Base-by-base conservation (phyloP, 2,888 invertebrate genomes). In the Eristalis tenax region DNA sequence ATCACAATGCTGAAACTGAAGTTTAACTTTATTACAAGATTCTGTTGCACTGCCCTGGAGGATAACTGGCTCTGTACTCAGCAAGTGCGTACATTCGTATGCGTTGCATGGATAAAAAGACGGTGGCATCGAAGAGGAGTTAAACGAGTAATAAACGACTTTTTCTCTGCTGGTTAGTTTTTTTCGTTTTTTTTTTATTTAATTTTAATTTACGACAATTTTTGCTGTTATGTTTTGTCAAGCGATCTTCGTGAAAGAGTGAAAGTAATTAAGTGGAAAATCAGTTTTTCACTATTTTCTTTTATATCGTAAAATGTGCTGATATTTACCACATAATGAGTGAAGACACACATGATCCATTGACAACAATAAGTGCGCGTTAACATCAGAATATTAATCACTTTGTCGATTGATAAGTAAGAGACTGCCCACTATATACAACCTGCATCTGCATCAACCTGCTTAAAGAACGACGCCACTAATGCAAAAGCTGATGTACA, bases 181-280 rank as follows among this genome's bases (percentile, higher is more conserved):
- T 64, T 35, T 65, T 74, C 28, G 63, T 50, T 74, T 35, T 65
- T 74, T 75, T 71, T 70, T 56, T 50, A 38, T 56, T 26, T 18
- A 59, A 70, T 78, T 84, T 71, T 66, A 65, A 79, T 83, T 84
- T 80, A 71, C 65, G 56, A 59, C 18, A 56, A 56, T 66, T 69
- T 71, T 74, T 69, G 40, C 28, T 11, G 22, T 28, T 40, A n/a
- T 64, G 26, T 73, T 68, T 43, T 68, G 40, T 73, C 10, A 69
- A 73, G 63, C 73, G 43, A 74, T 61, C 43, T 40, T 73, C 63
- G 73, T 64, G 35, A 68, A 73, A 81, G 73, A 85, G 85, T 85
- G 85, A 85, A 85, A 85, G 85, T 85, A 85, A 85, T 85, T 82
- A 82, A 81, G 64, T 77, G 71, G 57, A 76, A 76, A 68, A 76